phyloP scores from a whole-genome alignment of 2,113 vertebrate genomes.

The Pedetes capensis region DNA sequence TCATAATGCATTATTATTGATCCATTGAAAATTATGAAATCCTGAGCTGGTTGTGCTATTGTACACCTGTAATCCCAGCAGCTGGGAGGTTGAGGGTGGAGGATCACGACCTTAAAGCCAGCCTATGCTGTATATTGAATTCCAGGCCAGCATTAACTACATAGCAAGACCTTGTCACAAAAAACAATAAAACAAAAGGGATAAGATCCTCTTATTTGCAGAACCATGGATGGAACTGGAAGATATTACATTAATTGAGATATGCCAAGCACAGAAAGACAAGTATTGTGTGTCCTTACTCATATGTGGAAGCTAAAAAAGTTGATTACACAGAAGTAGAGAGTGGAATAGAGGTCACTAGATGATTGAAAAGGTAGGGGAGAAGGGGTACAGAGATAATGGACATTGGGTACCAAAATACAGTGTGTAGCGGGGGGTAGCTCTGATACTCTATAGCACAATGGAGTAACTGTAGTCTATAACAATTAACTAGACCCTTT shows the following conservation, averaged over 20 bases:
- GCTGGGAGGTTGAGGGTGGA: too few species aligned
- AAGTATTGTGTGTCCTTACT: background rate
- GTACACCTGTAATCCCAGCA: background rate
- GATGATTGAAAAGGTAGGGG: background rate
- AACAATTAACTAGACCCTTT: background rate
- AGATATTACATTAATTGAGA: background rate
- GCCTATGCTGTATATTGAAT: too few species aligned
- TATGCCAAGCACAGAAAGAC: background rate
- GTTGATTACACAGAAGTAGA: background rate
- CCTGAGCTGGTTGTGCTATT: too few species aligned
- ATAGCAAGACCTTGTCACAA: too few species aligned
- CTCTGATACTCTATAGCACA: background rate
- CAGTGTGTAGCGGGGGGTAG: background rate
- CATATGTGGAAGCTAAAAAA: background rate
- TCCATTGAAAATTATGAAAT: background rate
- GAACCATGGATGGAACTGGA: background rate
- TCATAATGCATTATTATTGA: background rate
- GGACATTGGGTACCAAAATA: background rate
- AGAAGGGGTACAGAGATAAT: background rate
- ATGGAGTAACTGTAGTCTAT: background rate
- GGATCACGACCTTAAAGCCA: background rate
- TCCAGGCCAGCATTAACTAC: too few species aligned
- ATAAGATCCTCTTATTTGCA: background rate
- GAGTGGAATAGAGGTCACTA: background rate
- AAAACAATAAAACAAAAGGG: background rate